Evolutionary conservation across 2,797 vertebrate genomes (phyloP).

Genomic region (Natrix natrix): DNA sequence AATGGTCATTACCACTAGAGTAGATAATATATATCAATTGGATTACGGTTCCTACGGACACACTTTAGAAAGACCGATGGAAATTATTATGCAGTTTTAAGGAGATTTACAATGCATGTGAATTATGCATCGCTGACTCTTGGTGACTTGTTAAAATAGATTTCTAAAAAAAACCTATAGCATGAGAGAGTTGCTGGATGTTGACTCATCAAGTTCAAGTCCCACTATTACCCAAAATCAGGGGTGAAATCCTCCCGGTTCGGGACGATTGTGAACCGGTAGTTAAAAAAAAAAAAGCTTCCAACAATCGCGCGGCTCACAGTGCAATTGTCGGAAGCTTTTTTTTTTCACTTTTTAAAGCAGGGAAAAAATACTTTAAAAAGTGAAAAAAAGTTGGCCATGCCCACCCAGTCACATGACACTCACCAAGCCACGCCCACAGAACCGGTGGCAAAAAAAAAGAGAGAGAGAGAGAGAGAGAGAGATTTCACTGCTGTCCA

Average conservation of each 20-base stretch:
- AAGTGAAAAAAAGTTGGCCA: too few species aligned
- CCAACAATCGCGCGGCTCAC: too few species aligned
- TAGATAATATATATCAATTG: background rate
- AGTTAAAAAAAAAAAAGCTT: too few species aligned
- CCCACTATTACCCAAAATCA: background rate
- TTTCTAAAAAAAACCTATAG: background rate
- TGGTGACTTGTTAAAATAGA: background rate
- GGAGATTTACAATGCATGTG: background rate
- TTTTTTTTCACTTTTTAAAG: too few species aligned
- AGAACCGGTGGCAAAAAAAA: too few species aligned
- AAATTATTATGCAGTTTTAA: background rate
- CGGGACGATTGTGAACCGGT: too few species aligned
- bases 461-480: too few species aligned
- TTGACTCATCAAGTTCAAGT: background rate
- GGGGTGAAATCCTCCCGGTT: too few species aligned
- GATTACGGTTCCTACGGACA: background rate
- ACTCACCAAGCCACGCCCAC: too few species aligned
- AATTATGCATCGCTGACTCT: background rate
- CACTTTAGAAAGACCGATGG: background rate
- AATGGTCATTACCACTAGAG: background rate
- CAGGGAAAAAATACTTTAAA: too few species aligned
- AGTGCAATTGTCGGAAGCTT: too few species aligned
- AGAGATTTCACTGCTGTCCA: background rate
- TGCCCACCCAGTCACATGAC: too few species aligned
- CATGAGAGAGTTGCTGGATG: background rate